Conservation (phyloP, 2,888 invertebrate species). For the Xestia rhomboidea region DNA sequence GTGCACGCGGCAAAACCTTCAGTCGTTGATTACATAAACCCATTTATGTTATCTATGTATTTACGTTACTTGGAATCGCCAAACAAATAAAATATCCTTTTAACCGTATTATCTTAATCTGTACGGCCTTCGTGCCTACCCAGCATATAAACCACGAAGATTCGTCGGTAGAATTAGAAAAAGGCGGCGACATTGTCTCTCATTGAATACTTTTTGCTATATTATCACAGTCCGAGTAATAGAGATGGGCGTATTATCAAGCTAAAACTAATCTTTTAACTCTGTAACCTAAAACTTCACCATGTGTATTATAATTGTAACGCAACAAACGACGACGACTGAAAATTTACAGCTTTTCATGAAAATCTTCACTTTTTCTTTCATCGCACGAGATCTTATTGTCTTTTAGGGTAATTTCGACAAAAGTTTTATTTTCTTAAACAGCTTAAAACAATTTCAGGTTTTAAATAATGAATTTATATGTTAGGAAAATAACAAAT, state of each 20-base stretch:
- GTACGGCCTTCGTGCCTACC: conserved; percentile 21
- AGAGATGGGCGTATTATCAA: conserved; percentile 3
- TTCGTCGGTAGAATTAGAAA: conserved; percentile 11
- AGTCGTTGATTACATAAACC: conserved; percentile 50
- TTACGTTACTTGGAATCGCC: conserved; percentile 22
- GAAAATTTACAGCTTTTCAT: background rate
- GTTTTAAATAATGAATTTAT: conserved; percentile 19
- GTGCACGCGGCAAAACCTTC: conserved; percentile 30
- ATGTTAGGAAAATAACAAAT: conserved; percentile 23
- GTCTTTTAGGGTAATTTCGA: background rate
- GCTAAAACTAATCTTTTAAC: background rate
- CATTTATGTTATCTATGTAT: conserved; percentile 28
- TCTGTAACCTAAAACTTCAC: background rate
- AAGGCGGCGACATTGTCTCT: conserved; percentile 7
- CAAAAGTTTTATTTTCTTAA: background rate
- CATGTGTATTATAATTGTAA: background rate
- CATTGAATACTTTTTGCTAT: background rate
- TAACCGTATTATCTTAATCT: conserved; percentile 49
- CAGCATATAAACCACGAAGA: conserved; percentile 13
- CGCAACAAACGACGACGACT: background rate
- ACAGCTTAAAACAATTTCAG: background rate
- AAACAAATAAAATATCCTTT: conserved; percentile 57
- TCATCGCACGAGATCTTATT: background rate
- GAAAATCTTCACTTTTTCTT: background rate
- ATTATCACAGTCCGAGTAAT: conserved; percentile 3